phyloP scores from a whole-genome alignment of 1,140 invertebrate genomes.

The Hylyphantes graminicola region DNA sequence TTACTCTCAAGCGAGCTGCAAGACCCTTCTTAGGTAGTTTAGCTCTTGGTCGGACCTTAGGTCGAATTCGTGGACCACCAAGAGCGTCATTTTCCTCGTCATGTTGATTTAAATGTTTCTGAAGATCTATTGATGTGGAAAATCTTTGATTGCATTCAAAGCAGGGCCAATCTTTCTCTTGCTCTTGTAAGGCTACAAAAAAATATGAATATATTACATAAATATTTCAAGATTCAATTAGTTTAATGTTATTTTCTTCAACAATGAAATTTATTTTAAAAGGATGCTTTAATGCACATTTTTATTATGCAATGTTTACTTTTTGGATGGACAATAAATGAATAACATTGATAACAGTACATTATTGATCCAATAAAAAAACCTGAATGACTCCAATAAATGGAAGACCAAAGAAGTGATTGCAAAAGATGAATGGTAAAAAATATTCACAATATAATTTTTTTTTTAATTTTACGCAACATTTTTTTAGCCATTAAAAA shows the following conservation, averaged over 20 bases:
- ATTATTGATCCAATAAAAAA: too few species aligned
- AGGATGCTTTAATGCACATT: too few species aligned
- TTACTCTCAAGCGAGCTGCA: conserved; percentile 29
- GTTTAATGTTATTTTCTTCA: background rate
- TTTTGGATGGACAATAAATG: too few species aligned
- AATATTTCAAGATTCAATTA: background rate
- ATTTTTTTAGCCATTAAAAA: too few species aligned
- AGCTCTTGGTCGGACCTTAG: conserved; percentile 49
- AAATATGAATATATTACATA: background rate
- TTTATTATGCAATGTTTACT: too few species aligned
- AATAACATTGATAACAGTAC: too few species aligned
- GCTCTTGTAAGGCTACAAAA: conserved; percentile 39
- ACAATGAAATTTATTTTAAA: background rate
- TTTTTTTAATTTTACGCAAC: too few species aligned
- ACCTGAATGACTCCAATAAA: too few species aligned
- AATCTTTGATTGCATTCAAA: conserved; percentile 75
- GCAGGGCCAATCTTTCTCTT: conserved; percentile 69
- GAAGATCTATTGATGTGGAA: conserved; percentile 71
- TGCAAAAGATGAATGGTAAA: too few species aligned
- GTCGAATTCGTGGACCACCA: conserved; percentile 31
- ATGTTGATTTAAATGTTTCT: conserved; percentile 73
- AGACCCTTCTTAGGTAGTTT: conserved; percentile 47
- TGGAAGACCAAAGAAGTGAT: too few species aligned
- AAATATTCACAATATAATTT: too few species aligned
- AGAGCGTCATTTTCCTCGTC: conserved; percentile 67